Conservation (phyloP, 30 jellyfish, hydroid and myxozoan genomes). For the Hydra vulgaris region DNA sequence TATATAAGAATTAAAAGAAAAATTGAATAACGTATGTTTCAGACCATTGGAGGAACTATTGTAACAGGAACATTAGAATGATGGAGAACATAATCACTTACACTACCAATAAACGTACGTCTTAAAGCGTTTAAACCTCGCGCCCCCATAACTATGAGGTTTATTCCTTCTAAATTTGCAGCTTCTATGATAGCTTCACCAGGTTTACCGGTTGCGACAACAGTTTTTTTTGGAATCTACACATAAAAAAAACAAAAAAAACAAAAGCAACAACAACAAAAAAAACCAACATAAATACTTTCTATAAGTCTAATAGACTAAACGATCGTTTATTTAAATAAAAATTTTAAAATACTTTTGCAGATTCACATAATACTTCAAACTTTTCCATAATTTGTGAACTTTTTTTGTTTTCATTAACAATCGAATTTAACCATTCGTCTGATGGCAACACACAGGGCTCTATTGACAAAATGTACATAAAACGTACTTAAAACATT, state of each 20-base stretch:
- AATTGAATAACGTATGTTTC: no score
- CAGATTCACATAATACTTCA: slow-evolving; percentile 34
- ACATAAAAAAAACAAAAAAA: not conserved
- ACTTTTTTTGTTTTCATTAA: slow-evolving; percentile 39
- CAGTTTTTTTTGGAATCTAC: slow-evolving; percentile 21
- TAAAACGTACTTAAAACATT: no score
- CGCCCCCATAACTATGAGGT: slow-evolving; percentile 58
- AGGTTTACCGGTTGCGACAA: slow-evolving; percentile 58
- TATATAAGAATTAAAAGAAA: no score
- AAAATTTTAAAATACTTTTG: slow-evolving; percentile 20
- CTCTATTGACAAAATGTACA: not conserved
- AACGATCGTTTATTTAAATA: no score
- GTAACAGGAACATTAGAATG: slow-evolving; percentile 49
- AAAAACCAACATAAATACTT: not conserved
- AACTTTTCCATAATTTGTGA: slow-evolving; percentile 33
- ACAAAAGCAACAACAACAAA: not conserved
- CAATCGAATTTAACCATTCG: slow-evolving; percentile 35
- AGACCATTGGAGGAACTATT: slow-evolving; percentile 33
- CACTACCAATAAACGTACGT: slow-evolving; percentile 61
- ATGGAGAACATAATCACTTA: slow-evolving; percentile 57
- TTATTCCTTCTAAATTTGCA: slow-evolving; percentile 41
- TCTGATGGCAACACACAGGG: slow-evolving; percentile 15
- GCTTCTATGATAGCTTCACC: slow-evolving; percentile 53
- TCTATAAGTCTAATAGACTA: not conserved
- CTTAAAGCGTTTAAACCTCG: slow-evolving; percentile 61